Evolutionary conservation across 2,113 vertebrate genomes (phyloP).

Genomic region (Nyctibius bracteatus): DNA sequence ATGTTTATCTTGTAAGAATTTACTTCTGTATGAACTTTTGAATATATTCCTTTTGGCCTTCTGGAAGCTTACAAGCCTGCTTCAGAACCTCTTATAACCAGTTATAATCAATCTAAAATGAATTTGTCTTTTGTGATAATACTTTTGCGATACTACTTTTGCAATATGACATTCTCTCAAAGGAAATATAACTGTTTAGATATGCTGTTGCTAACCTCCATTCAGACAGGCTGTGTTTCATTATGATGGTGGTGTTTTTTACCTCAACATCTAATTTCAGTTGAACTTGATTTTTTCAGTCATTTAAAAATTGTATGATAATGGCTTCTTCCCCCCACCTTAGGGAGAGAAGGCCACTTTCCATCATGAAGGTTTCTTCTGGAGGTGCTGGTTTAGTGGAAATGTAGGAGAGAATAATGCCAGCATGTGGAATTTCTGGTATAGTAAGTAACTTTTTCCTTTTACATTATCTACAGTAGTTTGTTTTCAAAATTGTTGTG

Average conservation of each 20-base stretch:
- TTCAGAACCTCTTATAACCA: background rate
- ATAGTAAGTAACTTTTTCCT: slow-evolving; percentile 82
- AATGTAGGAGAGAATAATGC: slow-evolving; percentile 63
- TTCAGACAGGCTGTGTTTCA: background rate
- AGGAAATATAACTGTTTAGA: background rate
- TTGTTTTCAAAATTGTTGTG: background rate
- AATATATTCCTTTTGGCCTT: background rate
- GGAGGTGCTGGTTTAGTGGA: slow-evolving; percentile 87
- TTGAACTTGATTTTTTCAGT: background rate
- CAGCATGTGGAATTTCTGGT: slow-evolving; percentile 86
- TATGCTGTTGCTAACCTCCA: background rate
- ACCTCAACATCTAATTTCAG: background rate
- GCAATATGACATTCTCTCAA: background rate
- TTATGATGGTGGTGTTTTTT: background rate
- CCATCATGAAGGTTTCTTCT: slow-evolving; percentile 96
- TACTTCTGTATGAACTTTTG: background rate
- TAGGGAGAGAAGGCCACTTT: slow-evolving; percentile 73
- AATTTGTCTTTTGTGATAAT: background rate
- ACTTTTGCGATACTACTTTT: background rate
- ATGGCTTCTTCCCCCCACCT: background rate
- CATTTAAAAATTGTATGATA: background rate
- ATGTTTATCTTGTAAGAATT: background rate
- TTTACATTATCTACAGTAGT: background rate
- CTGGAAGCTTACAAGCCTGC: background rate
- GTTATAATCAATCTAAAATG: background rate